These are phyloP conservation scores for Parus major DNA, from an alignment of 2,113 vertebrate species.

Conservation along the genomic window DNA sequence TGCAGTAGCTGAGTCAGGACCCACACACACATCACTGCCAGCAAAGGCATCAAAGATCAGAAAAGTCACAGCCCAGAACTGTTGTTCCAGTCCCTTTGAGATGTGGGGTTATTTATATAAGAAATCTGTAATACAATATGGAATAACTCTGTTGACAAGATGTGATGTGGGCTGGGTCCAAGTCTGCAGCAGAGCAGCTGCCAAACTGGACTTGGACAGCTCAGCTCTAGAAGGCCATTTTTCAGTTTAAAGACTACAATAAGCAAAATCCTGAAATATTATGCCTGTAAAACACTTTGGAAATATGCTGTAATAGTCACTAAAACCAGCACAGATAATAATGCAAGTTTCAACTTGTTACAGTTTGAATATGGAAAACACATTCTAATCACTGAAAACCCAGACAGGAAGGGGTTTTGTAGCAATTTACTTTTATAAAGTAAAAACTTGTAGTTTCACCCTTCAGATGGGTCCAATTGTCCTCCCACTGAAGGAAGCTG, in stretches of 20 bases:
- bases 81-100: background rate
- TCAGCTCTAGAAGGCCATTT: background rate
- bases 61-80: background rate
- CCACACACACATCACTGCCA: background rate
- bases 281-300: constrained; percentile 8
- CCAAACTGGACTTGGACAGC: constrained; percentile 26
- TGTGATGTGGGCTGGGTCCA: background rate
- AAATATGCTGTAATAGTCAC: constrained; percentile 17
- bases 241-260: background rate
- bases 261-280: constrained; percentile 7
- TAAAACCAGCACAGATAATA: background rate
- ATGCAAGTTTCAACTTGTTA: background rate
- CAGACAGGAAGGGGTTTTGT: background rate
- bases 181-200: background rate
- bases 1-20: constrained; percentile 29
- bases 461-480: background rate
- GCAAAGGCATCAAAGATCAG: background rate
- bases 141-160: background rate
- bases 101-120: background rate
- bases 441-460: background rate
- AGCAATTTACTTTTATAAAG: background rate
- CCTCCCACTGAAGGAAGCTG: background rate
- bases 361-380: background rate
- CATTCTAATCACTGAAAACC: background rate
- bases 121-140: background rate